Conservation (phyloP, 2,888 invertebrate species). For the Drosophila stalkeri region DNA sequence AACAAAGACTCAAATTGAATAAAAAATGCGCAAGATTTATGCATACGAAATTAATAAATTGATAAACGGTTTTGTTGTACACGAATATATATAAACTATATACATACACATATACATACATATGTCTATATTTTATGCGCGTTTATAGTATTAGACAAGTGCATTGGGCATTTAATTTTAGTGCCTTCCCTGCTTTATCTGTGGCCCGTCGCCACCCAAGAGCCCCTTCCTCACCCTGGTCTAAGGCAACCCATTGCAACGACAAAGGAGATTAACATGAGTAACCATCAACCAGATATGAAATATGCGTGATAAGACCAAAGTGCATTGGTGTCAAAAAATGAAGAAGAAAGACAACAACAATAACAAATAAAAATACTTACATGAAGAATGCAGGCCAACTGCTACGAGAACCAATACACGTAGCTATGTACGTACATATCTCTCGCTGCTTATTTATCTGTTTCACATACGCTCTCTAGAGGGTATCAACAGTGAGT, state of each 20-base stretch:
- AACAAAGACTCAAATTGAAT: slow-evolving; percentile 77
- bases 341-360: slow-evolving; percentile 64
- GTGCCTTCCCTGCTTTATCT: slow-evolving; percentile 58
- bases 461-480: slow-evolving; percentile 6
- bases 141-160: slow-evolving; percentile 60
- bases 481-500: neutral
- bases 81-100: neutral
- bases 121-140: neutral
- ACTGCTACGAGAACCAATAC: slow-evolving; percentile 30
- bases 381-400: slow-evolving; percentile 59
- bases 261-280: slow-evolving; percentile 69
- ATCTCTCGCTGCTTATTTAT: slow-evolving; percentile 33
- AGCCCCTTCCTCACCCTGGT: neutral
- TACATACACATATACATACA: neutral
- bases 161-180: slow-evolving; percentile 70
- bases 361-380: slow-evolving; percentile 45
- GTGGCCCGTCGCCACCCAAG: slow-evolving; percentile 19
- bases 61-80: slow-evolving; percentile 50
- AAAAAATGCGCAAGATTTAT: slow-evolving; percentile 74
- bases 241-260: slow-evolving; percentile 21
- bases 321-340: slow-evolving; percentile 77
- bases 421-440: slow-evolving; percentile 30
- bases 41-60: slow-evolving; percentile 77
- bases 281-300: slow-evolving; percentile 74
- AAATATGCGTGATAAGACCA: slow-evolving; percentile 75